Percentiles rank a stretch among this genome's conserved stretches.
Conservation (phyloP, 2,113 vertebrate species). For the Stigmatopora argus region DNA sequence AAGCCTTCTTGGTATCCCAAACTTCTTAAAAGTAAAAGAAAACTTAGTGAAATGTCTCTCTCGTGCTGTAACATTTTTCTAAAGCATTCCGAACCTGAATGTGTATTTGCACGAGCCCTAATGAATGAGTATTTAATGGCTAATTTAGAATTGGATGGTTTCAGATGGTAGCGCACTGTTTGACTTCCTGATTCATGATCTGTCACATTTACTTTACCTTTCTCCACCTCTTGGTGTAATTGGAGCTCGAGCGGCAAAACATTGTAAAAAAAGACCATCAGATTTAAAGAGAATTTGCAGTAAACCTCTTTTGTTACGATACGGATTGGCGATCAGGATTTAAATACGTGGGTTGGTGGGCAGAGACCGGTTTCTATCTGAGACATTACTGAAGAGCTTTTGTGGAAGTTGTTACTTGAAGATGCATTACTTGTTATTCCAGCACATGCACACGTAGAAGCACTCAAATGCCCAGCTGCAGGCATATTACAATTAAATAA, state of each 20-base stretch:
- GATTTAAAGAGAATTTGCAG: neutral
- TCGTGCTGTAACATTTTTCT: slow-evolving; percentile 7
- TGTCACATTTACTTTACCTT: slow-evolving; percentile 39
- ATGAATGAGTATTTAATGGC: slow-evolving; percentile 32
- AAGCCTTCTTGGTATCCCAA: neutral
- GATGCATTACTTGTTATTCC: neutral
- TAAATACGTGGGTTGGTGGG: too few species aligned
- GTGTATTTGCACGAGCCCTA: slow-evolving; percentile 12
- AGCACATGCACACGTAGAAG: neutral
- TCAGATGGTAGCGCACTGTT: slow-evolving; percentile 37
- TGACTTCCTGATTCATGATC: slow-evolving; percentile 44
- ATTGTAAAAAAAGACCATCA: slow-evolving; percentile 9
- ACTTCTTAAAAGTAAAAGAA: neutral
- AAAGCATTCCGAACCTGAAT: neutral
- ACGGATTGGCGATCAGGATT: neutral
- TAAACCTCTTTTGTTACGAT: neutral
- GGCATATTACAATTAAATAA: neutral
- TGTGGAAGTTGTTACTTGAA: too few species aligned
- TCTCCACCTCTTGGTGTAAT: slow-evolving; percentile 18
- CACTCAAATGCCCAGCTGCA: neutral
- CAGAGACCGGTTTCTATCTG: too few species aligned
- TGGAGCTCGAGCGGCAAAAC: slow-evolving; percentile 10
- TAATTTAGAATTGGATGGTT: slow-evolving; percentile 37
- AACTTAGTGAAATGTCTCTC: neutral
- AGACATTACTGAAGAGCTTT: too few species aligned